Evolutionary conservation across 2,888 invertebrate genomes (phyloP).

Genomic region (Tachina grossa): DNA sequence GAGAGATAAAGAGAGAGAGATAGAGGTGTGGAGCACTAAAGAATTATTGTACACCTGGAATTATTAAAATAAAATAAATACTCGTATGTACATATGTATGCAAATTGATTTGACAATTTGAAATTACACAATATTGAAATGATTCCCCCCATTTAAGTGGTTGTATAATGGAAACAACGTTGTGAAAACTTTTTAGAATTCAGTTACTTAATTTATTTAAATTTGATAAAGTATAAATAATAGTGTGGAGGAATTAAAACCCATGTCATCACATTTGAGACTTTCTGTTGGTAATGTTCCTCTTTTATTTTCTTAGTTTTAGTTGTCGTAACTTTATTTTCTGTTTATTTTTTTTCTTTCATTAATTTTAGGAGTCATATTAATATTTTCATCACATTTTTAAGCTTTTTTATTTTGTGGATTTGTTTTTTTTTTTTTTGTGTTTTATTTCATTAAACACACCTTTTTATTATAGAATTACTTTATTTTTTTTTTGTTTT

Average conservation of each 20-base stretch:
- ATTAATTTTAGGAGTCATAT: slow-evolving; percentile 56
- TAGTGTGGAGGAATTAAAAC: slow-evolving; percentile 18
- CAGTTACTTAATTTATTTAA: slow-evolving; percentile 37
- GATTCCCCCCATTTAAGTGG: not conserved
- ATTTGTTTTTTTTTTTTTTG: slow-evolving; percentile 26
- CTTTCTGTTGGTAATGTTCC: not conserved
- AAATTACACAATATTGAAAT: not conserved
- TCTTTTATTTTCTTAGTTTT: slow-evolving; percentile 23
- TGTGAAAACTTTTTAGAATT: slow-evolving; percentile 9
- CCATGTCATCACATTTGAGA: slow-evolving; percentile 49
- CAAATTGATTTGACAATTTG: not conserved
- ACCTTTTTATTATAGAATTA: slow-evolving; percentile 68
- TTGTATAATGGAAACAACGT: slow-evolving; percentile 15
- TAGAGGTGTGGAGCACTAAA: too few relatives aligned
- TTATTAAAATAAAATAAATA: not conserved
- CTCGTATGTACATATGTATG: too few relatives aligned
- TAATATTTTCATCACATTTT: slow-evolving; percentile 71
- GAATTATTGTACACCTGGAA: slow-evolving; percentile 5
- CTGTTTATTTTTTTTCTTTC: slow-evolving; percentile 2
- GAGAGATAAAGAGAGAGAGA: not conserved
- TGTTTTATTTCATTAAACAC: slow-evolving; percentile 60
- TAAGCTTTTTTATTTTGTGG: slow-evolving; percentile 17
- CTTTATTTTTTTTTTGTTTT: slow-evolving; percentile 56
- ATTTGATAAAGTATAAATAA: not conserved
- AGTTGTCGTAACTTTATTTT: slow-evolving; percentile 39